Evolutionary conservation across 1,140 invertebrate genomes (phyloP), one percentile per base, ranked within the genome.

Genomic region (Hylaeus volcanicus): DNA sequence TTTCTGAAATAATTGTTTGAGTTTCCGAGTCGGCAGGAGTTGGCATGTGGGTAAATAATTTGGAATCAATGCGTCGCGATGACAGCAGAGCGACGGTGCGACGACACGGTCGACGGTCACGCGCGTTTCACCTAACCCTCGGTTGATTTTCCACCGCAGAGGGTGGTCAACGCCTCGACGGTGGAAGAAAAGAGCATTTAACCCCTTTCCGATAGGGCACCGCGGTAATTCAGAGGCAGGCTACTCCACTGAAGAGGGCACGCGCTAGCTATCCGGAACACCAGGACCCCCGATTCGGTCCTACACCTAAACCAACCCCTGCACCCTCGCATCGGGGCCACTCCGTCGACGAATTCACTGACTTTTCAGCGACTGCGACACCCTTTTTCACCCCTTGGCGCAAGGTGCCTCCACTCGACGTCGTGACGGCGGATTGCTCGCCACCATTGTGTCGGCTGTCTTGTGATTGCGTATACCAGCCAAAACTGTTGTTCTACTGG

Each of bases 241-340:
- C 81, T 89, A 89, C 90, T 91, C 86, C 89, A 92, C 90, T 92
- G 92, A 93, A 92, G 91, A 93, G 92, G 92, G 90, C 91, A 93
- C 91, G 91, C 91, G 90, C 88, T 92, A 51, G 82, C 85, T 84
- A 86, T 86, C 53, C 65, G 80, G 71, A 75, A 51, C 83, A 70
- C 79, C 75, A 74, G 82, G 87, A 89, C 86, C 90, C 91, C 89
- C 86, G 87, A 88, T 90, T 90, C 80, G 88, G 82, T 82, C 79
- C 79, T 89, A 90, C 87, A 91, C 89, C 90, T 91, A 91, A 89
- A 87, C 80, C 73, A 87, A 86, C 88, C 87, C 86, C 85, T 81
- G 89, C 89, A 90, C 89, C 90, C 90, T 91, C 90, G 86, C 89
- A 88, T 87, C 81, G 79, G 87, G 88, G 83, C 4, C 90, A 87